Conservation (phyloP, 2,113 vertebrate species). For the Hucho hucho region DNA sequence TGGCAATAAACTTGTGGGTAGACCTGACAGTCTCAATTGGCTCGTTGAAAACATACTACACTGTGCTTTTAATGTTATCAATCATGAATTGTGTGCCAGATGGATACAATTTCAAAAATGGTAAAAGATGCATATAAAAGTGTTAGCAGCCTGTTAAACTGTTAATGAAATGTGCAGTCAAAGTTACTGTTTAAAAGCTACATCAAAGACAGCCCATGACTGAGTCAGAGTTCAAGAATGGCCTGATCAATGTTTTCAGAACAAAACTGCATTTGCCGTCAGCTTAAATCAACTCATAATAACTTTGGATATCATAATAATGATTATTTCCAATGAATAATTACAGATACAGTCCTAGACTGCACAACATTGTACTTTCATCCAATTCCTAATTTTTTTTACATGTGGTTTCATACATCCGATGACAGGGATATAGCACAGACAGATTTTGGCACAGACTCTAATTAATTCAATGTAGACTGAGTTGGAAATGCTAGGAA, state of each 20-base stretch:
- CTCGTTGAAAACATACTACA: neutral
- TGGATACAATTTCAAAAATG: constrained; percentile 7
- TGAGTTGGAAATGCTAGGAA: too few relatives aligned
- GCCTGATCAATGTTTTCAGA: neutral
- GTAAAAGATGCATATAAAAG: constrained; percentile 14
- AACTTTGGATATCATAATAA: neutral
- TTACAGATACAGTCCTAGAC: neutral
- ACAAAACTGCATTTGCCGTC: neutral
- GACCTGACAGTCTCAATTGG: neutral
- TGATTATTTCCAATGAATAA: neutral
- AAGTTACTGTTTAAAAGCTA: neutral
- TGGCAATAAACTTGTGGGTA: neutral
- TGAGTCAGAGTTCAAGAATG: neutral
- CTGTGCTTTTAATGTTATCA: constrained; percentile 7
- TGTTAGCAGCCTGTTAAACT: constrained; percentile 15
- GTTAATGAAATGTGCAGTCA: constrained; percentile 13
- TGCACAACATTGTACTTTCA: neutral
- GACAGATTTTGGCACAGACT: neutral
- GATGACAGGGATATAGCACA: neutral
- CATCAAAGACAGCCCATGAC: constrained; percentile 1
- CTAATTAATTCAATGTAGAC: too few relatives aligned
- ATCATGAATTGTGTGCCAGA: constrained; percentile 4
- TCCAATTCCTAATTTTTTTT: too few relatives aligned
- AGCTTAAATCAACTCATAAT: neutral
- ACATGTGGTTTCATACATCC: neutral